Evolutionary conservation across 2,113 vertebrate genomes (phyloP), one percentile per base, ranked within the genome.

Genomic region (Strix uralensis): DNA sequence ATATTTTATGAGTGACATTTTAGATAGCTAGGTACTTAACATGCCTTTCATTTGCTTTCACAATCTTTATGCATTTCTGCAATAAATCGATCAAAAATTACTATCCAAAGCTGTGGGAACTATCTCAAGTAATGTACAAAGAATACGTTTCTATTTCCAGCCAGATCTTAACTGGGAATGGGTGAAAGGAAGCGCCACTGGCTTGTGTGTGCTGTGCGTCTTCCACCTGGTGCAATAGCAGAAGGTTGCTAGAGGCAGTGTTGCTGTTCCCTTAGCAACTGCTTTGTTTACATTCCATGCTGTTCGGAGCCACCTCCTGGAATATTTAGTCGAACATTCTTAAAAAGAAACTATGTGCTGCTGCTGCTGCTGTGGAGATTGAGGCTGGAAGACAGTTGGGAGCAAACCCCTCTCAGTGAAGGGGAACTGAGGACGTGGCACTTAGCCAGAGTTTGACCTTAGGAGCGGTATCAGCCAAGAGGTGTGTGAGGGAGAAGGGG

Each of bases 211-310:
- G 10, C 80, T 65, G 16, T 29, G 19, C n/a, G 47, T 13, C 54
- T 67, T 46, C 40, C 15, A 15, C 30, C 4, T 6, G 40, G 16
- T 82, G 13, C 15, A 61, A 4, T 3, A 47, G 36, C 36, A 15
- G 51, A 17, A 22, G n/a, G 78, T 59, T 54, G 63, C 88, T 62
- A 10, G 2, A 69, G 20, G 52, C 47, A 42, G 63, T 9, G 80
- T n/a, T 77, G 10, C 42, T 32, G 94, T 94, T 98, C 63, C 96
- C 94, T 87, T 32, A 93, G 97, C 91, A 96, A 94, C 95, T 2
- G 5, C 9, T 32, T 62, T 78, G 97, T 96, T 97, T 85, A 23
- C 44, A 13, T 40, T 18, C 26, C 1, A 0, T 2, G 49, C 55
- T n/a, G 30, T 13, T 10, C 0, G 3, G 11, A 74, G 66, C 23